These are phyloP conservation scores for Pachydiplax longipennis DNA, from an alignment of 2,888 invertebrate species.

Conservation along the genomic window DNA sequence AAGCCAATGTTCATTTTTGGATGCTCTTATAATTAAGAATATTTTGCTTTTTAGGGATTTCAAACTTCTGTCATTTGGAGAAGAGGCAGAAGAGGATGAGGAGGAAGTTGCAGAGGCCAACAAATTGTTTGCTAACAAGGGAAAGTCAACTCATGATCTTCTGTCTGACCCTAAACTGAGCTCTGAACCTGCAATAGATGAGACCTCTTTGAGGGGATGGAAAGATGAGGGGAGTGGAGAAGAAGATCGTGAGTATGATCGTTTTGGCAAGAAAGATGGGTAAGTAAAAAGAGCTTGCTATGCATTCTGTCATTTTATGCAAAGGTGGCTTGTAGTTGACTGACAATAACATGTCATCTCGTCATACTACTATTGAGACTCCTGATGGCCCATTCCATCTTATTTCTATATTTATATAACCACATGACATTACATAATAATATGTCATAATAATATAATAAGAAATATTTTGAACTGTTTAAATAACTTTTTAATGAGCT, in stretches of 20 bases:
- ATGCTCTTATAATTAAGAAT: background rate
- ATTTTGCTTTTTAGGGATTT: constrained; percentile 81
- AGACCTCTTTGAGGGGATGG: constrained; percentile 51
- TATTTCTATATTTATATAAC: no score
- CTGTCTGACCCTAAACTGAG: constrained; percentile 90
- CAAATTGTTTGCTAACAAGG: constrained; percentile 77
- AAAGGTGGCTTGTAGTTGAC: no score
- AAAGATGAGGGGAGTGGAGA: constrained; percentile 46
- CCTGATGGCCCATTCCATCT: no score
- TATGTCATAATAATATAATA: no score
- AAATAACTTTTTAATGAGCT: no score
- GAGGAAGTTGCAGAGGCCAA: constrained; percentile 74
- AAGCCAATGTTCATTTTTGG: background rate
- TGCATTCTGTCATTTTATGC: constrained; percentile 41
- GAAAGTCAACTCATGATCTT: constrained; percentile 94
- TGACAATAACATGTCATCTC: no score
- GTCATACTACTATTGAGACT: no score
- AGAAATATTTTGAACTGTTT: no score
- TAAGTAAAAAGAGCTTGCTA: constrained; percentile 48
- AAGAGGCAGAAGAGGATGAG: constrained; percentile 95
- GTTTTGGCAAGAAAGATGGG: constrained; percentile 39
- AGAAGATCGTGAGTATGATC: constrained; percentile 47
- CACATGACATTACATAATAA: no score
- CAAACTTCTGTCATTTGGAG: constrained; percentile 94
- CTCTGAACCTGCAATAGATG: constrained; percentile 63